Percentiles rank a stretch among this genome's conserved stretches.
Evolutionary conservation across 1,140 invertebrate species (phyloP).

Genomic region (Contarinia nasturtii): DNA sequence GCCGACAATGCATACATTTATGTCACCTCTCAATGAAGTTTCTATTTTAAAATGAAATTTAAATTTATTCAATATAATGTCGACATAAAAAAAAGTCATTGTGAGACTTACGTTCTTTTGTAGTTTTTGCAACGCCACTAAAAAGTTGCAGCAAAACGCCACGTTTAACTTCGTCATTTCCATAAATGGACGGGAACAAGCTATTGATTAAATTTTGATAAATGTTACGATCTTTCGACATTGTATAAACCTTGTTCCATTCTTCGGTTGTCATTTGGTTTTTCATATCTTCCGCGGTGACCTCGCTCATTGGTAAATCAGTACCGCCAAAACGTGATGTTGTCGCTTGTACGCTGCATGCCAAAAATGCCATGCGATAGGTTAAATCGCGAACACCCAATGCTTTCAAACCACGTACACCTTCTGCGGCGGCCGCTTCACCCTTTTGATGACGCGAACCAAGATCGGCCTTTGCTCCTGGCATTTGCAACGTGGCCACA

Average conservation of each 20-base stretch:
- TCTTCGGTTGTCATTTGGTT: slow-evolving; percentile 88
- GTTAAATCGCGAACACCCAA: slow-evolving; percentile 91
- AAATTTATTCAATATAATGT: not conserved
- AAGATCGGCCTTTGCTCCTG: slow-evolving; percentile 72
- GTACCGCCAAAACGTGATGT: slow-evolving; percentile 67
- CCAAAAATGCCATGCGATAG: slow-evolving; percentile 88
- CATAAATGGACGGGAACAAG: slow-evolving; percentile 94
- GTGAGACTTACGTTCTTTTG: slow-evolving; percentile 47
- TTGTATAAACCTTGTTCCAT: slow-evolving; percentile 92
- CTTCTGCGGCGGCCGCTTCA: slow-evolving; percentile 61
- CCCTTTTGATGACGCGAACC: slow-evolving; percentile 47
- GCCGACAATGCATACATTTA: slow-evolving; percentile 96
- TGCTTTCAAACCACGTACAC: slow-evolving; percentile 78
- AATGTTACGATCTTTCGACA: slow-evolving; percentile 85
- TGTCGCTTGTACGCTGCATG: slow-evolving; percentile 75
- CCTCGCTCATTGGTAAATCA: slow-evolving; percentile 56
- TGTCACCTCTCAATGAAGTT: slow-evolving; percentile 78
- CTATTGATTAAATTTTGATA: slow-evolving; percentile 83
- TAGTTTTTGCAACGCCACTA: slow-evolving; percentile 93
- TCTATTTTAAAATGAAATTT: slow-evolving; percentile 13
- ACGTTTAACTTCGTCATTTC: slow-evolving; percentile 94
- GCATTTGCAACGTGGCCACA: slow-evolving; percentile 66
- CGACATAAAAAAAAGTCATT: not conserved
- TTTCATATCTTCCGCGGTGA: slow-evolving; percentile 79
- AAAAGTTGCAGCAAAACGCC: slow-evolving; percentile 93